Base-by-base conservation (phyloP, 2,797 vertebrate genomes). In the Hydrophis major region DNA sequence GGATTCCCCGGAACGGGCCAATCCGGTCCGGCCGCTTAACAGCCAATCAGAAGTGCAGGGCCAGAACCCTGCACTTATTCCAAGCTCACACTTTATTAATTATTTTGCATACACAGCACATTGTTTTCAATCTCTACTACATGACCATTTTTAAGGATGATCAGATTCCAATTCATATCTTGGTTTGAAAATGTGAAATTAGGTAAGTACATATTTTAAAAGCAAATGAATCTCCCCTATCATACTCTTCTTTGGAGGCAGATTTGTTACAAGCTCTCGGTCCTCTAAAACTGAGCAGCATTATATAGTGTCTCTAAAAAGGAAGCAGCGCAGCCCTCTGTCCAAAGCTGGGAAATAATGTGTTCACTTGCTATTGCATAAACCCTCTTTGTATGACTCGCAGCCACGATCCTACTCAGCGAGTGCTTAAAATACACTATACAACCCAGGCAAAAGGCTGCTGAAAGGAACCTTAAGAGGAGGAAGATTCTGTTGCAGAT, bases 311-410 rank as follows among this genome's bases (percentile, higher is more conserved):
- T 69, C 86, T 92, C 50, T 14, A 14, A 83, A 59, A 13, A 69
- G 14, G 63, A 92, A 25, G 27, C 8, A 22, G 25, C 4, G 14
- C 78, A 57, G 59, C 86, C 37, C 37, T 61, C 74, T 42, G 22
- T 47, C 56, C 55, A 60, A 57, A 88, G 90, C 92, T 91, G 92
- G 90, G 86, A 88, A 56, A 91, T 86, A 78, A 93, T 93, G n/a
- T 69, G 66, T 61, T 88, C 37, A 91, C 90, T 88, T 93, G 90
- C 37, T 69, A 93, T 93, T 90, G 88, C 87, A 83, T 93, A 93
- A 91, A 69, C 92, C 92, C 86, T 91, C 66, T 66, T 90, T 87
- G 47, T 63, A 87, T 93, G 92, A 93, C 86, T 90, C 90, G 88
- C 57, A 88, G 69, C 66, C 56, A 91, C 86, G 63, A 91, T 89